A percentile compares a stretch with the other conserved stretches of the same genome.
Conservation (phyloP, 2,797 vertebrate species). For the Argyrosomus regius region DNA sequence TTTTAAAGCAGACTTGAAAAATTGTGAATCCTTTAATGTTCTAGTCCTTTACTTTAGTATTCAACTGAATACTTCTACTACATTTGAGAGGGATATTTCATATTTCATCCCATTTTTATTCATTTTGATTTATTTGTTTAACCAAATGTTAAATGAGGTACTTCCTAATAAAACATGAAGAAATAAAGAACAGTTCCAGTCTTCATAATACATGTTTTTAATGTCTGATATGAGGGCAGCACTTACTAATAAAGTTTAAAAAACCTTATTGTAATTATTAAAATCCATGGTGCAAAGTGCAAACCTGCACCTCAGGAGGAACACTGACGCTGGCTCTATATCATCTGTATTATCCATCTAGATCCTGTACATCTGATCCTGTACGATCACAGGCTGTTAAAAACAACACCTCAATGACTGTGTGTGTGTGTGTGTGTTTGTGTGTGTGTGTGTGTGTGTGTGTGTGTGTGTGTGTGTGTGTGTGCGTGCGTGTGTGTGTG, state of each 20-base stretch:
- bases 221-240: background rate
- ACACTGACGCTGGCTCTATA: background rate
- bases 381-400: background rate
- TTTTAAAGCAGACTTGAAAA: no score
- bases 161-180: no score
- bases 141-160: no score
- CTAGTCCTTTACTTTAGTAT: no score
- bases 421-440: background rate
- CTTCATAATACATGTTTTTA: no score
- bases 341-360: background rate
- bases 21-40: no score
- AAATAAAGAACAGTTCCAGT: no score
- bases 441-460: conserved; percentile 10
- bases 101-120: no score
- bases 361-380: background rate
- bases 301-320: background rate
- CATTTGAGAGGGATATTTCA: no score
- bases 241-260: background rate
- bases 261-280: background rate
- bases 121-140: no score
- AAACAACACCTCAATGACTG: background rate
- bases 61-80: no score
- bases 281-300: background rate
- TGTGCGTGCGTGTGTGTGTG: conserved; percentile 19
- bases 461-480: conserved; percentile 10